Evolutionary conservation across 2,888 invertebrate genomes (phyloP), one percentile per base, ranked within the genome.

Genomic region (Drosophila borealis): DNA sequence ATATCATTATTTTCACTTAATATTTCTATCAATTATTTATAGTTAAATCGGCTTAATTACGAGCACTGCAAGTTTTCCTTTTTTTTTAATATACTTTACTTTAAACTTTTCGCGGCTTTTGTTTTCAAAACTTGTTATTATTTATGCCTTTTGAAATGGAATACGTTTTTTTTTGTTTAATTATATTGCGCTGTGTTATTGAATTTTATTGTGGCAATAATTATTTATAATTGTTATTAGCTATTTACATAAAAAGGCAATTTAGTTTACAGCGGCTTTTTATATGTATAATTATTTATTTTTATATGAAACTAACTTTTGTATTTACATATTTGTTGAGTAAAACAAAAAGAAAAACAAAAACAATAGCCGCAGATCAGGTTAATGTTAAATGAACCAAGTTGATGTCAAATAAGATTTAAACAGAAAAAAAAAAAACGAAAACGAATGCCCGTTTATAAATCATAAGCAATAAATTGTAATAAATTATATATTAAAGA

Each of bases 231-330:
- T 59, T 69, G 42, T 51, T 65, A 19, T 66, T 64, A 29, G 61
- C 67, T 83, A 83, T 83, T 83, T 83, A 83, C 83, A 83, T 69
- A 79, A 67, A 73, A 67, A 61, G 64, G 67, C 70, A 55, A 64
- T 64, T 56, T 53, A 82, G 84, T 83, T 64, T 83, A 83, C 83
- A 83, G 70, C 69, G 67, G 36, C 39, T 54, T 49, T 25, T 39
- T 45, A 29, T 14, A 56, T 70, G 25, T 41, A 46, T 61, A 21
- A 14, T 45, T 49, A 25, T 49, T 49, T 53, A 41, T 42, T 42
- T 56, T 17, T 36, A 29, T 49, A 13, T 42, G 36, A 64, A 70
- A 62, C 73, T 14, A 55, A 59, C 42, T 51, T 25, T 14, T 48
- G 37, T 74, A 74, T 74, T 70, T 74, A 74, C 74, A 74, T 41